phyloP scores from a whole-genome alignment of 1,140 invertebrate genomes.

The Eupristina koningsbergeri region DNA sequence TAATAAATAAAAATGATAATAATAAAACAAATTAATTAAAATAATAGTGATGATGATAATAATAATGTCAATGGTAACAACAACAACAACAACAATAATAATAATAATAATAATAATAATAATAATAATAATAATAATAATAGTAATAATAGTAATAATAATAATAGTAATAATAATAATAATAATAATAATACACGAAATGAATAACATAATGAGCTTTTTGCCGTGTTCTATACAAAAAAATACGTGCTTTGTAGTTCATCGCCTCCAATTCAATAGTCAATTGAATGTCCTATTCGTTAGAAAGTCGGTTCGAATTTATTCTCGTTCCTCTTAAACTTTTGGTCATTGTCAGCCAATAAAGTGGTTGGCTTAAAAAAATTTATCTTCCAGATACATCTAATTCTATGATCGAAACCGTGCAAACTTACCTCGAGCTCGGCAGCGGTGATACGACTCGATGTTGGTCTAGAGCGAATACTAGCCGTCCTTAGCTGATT shows the following conservation, averaged over 20 bases:
- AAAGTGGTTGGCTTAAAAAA: not conserved
- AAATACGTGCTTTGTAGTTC: constrained; percentile 20
- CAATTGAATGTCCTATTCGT: not conserved
- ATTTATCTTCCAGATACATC: not conserved
- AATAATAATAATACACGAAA: not conserved
- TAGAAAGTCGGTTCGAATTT: not conserved
- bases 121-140: not conserved
- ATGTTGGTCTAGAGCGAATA: constrained; percentile 88
- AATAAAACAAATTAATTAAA: not conserved
- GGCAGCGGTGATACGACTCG: constrained; percentile 88
- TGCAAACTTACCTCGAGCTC: constrained; percentile 80
- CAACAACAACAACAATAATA: not conserved
- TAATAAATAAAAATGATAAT: constrained; percentile 7
- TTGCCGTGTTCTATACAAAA: constrained; percentile 20
- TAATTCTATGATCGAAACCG: not conserved
- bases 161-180: too few species aligned
- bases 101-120: not conserved
- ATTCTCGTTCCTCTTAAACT: not conserved
- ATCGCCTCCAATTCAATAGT: not conserved
- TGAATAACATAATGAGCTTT: constrained; percentile 44
- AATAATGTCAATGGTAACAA: constrained; percentile 14
- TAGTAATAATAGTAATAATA: too few species aligned
- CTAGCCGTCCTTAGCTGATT: constrained; percentile 87
- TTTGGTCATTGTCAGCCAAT: not conserved
- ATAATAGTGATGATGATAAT: not conserved